A percentile compares a stretch with the other conserved stretches of the same genome.
These are phyloP conservation scores for Drosophila obscura DNA, from an alignment of 1,140 invertebrate genomes.

Conservation along the genomic window DNA sequence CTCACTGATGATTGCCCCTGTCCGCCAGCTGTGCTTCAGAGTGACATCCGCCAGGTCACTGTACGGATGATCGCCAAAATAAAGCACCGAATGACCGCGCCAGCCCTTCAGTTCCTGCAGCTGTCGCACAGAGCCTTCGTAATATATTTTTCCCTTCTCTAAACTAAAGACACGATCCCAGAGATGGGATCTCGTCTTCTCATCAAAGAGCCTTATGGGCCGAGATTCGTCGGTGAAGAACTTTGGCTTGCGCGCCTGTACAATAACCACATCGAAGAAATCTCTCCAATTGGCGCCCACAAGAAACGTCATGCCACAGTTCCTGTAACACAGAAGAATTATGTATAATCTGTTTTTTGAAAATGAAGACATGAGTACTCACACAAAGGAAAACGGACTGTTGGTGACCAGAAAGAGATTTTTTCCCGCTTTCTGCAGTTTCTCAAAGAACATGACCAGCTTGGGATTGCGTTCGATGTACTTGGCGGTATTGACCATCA, in stretches of 20 bases:
- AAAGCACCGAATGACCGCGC: conserved; percentile 95
- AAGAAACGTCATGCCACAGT: conserved; percentile 95
- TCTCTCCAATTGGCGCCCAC: conserved; percentile 95
- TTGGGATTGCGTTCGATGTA: conserved; percentile 92
- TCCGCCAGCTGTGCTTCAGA: conserved; percentile 97
- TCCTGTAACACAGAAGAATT: conserved; percentile 85
- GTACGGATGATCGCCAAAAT: conserved; percentile 99
- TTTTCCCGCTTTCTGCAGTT: conserved; percentile 90
- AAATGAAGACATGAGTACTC: conserved; percentile 84
- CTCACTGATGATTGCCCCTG: conserved; percentile 98
- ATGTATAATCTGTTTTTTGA: background rate
- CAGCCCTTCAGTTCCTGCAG: conserved; percentile 96
- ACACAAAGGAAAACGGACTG: conserved; percentile 98
- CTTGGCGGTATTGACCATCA: conserved; percentile 90
- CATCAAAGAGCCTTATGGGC: conserved; percentile 95
- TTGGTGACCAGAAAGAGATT: conserved; percentile 98
- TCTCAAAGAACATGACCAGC: conserved; percentile 90
- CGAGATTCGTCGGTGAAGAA: conserved; percentile 97
- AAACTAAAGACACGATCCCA: conserved; percentile 96
- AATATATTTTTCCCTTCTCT: conserved; percentile 95
- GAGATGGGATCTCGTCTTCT: conserved; percentile 90
- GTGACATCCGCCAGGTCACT: conserved; percentile 98
- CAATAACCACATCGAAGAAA: conserved; percentile 97
- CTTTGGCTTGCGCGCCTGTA: conserved; percentile 96
- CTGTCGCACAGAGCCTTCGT: conserved; percentile 97